Conservation (phyloP, 1,140 invertebrate species). For the Metopolophium dirhodum region DNA sequence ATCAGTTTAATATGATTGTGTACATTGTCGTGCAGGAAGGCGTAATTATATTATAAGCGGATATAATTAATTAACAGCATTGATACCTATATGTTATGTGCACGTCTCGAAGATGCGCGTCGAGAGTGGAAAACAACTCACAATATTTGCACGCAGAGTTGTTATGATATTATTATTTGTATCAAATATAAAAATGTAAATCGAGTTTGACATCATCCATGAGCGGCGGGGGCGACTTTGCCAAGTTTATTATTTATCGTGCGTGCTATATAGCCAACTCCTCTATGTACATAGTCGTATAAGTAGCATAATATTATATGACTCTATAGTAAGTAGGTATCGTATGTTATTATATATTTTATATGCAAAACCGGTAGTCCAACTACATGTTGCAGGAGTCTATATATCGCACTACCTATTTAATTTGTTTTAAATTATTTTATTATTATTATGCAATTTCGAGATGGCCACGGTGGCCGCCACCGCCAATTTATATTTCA, state of each 20-base stretch:
- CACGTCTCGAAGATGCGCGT: not conserved
- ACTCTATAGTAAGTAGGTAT: not conserved
- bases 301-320: not conserved
- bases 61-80: not conserved
- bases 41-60: not conserved
- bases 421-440: conserved; percentile 20
- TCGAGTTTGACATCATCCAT: not conserved
- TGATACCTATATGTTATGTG: not conserved
- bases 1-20: not conserved
- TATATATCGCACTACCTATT: not conserved
- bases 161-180: not conserved
- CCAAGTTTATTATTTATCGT: not conserved
- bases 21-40: not conserved
- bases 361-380: not conserved
- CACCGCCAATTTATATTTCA: conserved; percentile 48
- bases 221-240: not conserved
- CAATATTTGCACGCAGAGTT: not conserved
- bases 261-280: not conserved
- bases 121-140: not conserved
- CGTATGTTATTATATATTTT: not conserved
- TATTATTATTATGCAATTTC: not conserved
- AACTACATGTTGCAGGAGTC: not conserved
- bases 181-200: not conserved
- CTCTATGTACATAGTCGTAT: not conserved
- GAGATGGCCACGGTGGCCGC: not conserved